These are phyloP conservation scores for Lepus townsendii DNA, from an alignment of 2,797 vertebrate genomes.

Conservation along the genomic window DNA sequence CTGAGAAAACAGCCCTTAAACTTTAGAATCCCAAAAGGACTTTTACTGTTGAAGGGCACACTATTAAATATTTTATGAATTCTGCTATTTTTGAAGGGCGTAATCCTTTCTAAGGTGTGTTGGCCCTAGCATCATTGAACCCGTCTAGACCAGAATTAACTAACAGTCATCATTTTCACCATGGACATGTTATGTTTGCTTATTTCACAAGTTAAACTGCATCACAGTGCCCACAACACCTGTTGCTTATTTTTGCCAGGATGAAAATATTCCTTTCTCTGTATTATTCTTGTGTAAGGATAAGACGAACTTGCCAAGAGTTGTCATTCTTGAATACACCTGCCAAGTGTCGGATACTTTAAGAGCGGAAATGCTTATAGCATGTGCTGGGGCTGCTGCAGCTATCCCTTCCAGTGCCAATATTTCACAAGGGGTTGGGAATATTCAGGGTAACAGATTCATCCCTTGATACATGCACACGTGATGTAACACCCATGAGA, in stretches of 20 bases:
- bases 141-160: slow-evolving; percentile 70
- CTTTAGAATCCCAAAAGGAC: slow-evolving; percentile 62
- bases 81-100: slow-evolving; percentile 67
- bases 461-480: background rate
- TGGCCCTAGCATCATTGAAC: slow-evolving; percentile 37
- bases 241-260: slow-evolving; percentile 71
- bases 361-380: slow-evolving; percentile 68
- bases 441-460: slow-evolving; percentile 27
- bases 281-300: slow-evolving; percentile 61
- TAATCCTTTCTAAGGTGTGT: slow-evolving; percentile 45
- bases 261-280: slow-evolving; percentile 64
- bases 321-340: slow-evolving; percentile 69
- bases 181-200: slow-evolving; percentile 48
- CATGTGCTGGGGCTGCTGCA: slow-evolving; percentile 5
- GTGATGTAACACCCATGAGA: background rate
- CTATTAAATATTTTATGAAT: slow-evolving; percentile 70
- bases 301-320: slow-evolving; percentile 73
- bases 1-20: slow-evolving; percentile 54
- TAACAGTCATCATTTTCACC: slow-evolving; percentile 59
- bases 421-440: slow-evolving; percentile 25
- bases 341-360: slow-evolving; percentile 69
- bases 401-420: slow-evolving; percentile 19
- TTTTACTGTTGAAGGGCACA: slow-evolving; percentile 38
- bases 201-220: slow-evolving; percentile 58
- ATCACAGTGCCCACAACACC: slow-evolving; percentile 15